phyloP scores from a whole-genome alignment of 2,113 vertebrate genomes.

The Hyperopisus bebe region DNA sequence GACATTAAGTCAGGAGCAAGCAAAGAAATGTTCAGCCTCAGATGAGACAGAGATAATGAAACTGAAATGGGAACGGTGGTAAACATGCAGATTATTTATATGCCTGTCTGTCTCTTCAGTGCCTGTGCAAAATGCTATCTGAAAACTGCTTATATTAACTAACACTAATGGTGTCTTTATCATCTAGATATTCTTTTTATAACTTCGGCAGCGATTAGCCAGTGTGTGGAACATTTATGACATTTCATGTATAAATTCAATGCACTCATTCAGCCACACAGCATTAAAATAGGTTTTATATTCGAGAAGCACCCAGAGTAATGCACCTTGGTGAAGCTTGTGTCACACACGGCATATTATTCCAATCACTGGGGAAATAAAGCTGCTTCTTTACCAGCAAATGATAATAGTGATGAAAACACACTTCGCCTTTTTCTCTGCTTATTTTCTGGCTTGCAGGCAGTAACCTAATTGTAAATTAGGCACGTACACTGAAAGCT shows the following conservation, averaged over 20 bases:
- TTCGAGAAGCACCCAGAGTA: not conserved
- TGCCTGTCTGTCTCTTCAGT: not conserved
- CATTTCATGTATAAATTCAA: constrained; percentile 11
- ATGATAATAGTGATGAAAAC: not conserved
- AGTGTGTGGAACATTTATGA: constrained; percentile 3
- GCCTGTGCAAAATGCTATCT: not conserved
- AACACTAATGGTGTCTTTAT: not conserved
- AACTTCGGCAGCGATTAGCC: not conserved
- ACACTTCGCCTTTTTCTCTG: not conserved
- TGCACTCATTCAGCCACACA: not conserved
- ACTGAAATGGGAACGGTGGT: not conserved
- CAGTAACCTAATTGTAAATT: constrained; percentile 5
- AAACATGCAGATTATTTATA: not conserved
- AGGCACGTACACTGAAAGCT: not conserved
- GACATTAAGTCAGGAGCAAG: not conserved
- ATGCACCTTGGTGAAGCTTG: not conserved
- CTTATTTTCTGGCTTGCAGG: not conserved
- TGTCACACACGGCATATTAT: not conserved
- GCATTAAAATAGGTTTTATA: constrained; percentile 11
- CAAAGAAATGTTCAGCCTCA: not conserved
- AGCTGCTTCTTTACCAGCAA: not conserved
- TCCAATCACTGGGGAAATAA: not conserved
- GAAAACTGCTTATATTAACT: constrained; percentile 2
- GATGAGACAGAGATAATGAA: not conserved
- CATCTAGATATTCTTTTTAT: constrained; percentile 1